phyloP scores from a whole-genome alignment of 2,113 vertebrate species.

The Jacana jacana region DNA sequence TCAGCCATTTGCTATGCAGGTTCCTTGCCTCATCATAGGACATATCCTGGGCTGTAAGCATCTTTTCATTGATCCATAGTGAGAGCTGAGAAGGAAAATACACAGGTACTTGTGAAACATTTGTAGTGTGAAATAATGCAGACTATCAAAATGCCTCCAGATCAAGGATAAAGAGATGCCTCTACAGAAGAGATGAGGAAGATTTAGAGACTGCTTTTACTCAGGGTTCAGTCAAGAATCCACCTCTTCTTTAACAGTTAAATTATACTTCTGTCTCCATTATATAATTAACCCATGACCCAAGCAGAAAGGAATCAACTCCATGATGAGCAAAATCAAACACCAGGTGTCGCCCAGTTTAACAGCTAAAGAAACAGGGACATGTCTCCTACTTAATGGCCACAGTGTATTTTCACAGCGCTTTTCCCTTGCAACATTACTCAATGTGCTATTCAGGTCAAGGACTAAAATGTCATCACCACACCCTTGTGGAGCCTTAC shows the following conservation, averaged over 20 bases:
- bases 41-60: constrained; percentile 99
- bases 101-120: not conserved
- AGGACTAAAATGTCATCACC: not conserved
- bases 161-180: not conserved
- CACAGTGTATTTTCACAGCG: accelerated
- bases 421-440: not conserved
- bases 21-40: constrained; percentile 98
- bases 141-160: not conserved
- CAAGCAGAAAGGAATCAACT: not conserved
- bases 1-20: constrained; percentile 95
- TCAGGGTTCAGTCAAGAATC: not conserved
- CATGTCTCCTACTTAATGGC: not conserved
- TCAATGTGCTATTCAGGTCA: not conserved
- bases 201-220: not conserved
- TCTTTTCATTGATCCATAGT: constrained; percentile 98
- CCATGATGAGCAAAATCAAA: not conserved
- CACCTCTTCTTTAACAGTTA: not conserved
- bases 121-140: not conserved
- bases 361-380: not conserved
- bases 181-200: not conserved
- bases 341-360: not conserved
- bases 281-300: not conserved
- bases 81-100: constrained; percentile 80
- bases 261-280: not conserved
- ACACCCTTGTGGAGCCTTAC: not conserved